Percentiles rank a stretch among this genome's conserved stretches.
These are phyloP conservation scores for Diaphora mendica DNA, from an alignment of 2,888 invertebrate genomes.

Conservation along the genomic window DNA sequence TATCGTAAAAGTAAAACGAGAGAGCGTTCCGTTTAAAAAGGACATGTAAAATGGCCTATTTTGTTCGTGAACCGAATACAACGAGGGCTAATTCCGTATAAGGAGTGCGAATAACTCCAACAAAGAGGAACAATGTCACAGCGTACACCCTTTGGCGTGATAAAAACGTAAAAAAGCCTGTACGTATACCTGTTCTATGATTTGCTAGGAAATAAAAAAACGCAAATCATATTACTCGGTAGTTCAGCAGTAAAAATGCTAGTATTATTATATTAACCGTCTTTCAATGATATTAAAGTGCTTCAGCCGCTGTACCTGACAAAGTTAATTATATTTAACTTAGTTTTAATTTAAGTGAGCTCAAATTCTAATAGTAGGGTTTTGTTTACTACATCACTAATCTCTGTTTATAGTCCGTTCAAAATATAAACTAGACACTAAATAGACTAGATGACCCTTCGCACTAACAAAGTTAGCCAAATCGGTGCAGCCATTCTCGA, in stretches of 20 bases:
- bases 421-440: no score
- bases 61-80: slow-evolving; percentile 78
- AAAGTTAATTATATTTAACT: slow-evolving; percentile 50
- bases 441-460: no score
- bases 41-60: slow-evolving; percentile 76
- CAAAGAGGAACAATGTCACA: slow-evolving; percentile 76
- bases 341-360: slow-evolving; percentile 25
- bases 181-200: slow-evolving; percentile 45
- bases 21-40: slow-evolving; percentile 78
- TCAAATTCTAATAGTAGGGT: slow-evolving; percentile 34
- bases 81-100: slow-evolving; percentile 80
- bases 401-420: not conserved
- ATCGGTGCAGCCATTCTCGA: no score
- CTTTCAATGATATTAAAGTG: slow-evolving; percentile 46
- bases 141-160: slow-evolving; percentile 59
- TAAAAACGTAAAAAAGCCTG: slow-evolving; percentile 50
- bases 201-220: slow-evolving; percentile 42
- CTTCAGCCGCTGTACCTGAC: slow-evolving; percentile 47
- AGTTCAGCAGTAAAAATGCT: slow-evolving; percentile 22
- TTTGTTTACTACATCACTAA: slow-evolving; percentile 46
- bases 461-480: no score
- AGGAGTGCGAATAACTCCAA: slow-evolving; percentile 76
- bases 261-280: slow-evolving; percentile 46
- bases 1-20: slow-evolving; percentile 74
- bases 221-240: slow-evolving; percentile 28